These are phyloP conservation scores for Athalia circularis DNA, from an alignment of 2,888 invertebrate genomes.

Conservation along the genomic window DNA sequence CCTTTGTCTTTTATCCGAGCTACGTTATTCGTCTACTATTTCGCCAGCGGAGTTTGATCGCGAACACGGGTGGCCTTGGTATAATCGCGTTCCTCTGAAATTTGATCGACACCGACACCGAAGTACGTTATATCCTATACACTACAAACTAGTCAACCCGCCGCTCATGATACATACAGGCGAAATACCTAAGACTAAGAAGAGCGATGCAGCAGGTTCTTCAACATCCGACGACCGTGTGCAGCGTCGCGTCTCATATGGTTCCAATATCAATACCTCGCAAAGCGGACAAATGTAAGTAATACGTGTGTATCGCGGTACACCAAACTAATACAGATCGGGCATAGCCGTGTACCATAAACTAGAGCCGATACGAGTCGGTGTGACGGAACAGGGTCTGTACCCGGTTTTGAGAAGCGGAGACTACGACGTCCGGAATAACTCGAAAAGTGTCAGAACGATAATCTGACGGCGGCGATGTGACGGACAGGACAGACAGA, in stretches of 20 bases:
- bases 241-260: neutral
- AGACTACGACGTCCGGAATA: constrained; percentile 68
- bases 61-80: constrained; percentile 59
- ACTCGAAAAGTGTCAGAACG: constrained; percentile 74
- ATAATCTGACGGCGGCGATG: constrained; percentile 74
- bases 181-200: neutral
- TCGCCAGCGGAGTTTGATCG: neutral
- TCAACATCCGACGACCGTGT: constrained; percentile 30
- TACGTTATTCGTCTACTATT: constrained; percentile 15
- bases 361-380: neutral
- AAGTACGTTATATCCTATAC: constrained; percentile 49
- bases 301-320: neutral
- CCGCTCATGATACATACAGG: neutral
- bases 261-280: constrained; percentile 25
- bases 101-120: constrained; percentile 72
- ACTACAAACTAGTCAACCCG: constrained; percentile 42
- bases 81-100: constrained; percentile 68
- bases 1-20: neutral
- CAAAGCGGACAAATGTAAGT: neutral
- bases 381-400: constrained; percentile 15
- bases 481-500: constrained; percentile 67
- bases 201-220: constrained; percentile 21
- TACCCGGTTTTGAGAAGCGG: constrained; percentile 19
- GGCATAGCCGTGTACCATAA: neutral
- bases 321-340: constrained; percentile 7